Base-by-base conservation (phyloP, 2,888 invertebrate species). In the Polymixis lichenea region DNA sequence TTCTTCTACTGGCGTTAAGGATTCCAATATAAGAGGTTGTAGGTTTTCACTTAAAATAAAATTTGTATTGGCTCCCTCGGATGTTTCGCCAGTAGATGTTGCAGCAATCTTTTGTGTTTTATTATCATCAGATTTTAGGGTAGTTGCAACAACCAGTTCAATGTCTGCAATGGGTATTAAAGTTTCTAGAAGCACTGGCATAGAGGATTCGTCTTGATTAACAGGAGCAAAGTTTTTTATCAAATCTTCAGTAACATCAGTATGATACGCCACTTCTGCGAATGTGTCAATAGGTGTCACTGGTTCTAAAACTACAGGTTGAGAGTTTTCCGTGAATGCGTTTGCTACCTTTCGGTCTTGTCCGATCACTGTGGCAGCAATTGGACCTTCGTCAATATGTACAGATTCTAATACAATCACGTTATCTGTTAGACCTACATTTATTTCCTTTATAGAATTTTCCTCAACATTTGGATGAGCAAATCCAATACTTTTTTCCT, bases 11-110 rank as follows among this genome's bases (percentile, higher is more conserved):
- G 77, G 68, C 25, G 32, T 72, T 6, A 72, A n/a, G 9, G 76
- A 76, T 65, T 80, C 75, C n/a, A 80, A 22, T 46, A 80, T 60
- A 28, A 80, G 17, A 13, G 71, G 61, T 55, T 76, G 38, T 43
- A 67, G 19, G 51, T 79, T 73, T 13, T 78, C 60, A 80, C 32
- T 53, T 11, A 65, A n/a, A 2, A 60, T 25, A 2, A 49, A 17
- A 1, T 60, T 79, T 19, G 38, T 19, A 38, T 58, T 11, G 6
- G 5, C 28, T 71, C 7, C 11, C 9, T 49, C 67, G 0, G 19
- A 13, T 25, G 13, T n/a, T 46, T 70, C 13, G 15, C 4, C 8
- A 15, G 13, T 69, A 17, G 28, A 6, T 62, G 28, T 80, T 15
- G 58, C 11, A 15, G 53, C 61, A 22, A 60, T 49, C 0, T 49